A percentile compares a stretch with the other conserved stretches of the same genome.
Evolutionary conservation across 2,888 invertebrate genomes (phyloP).

Genomic region (Caenorhabditis auriculariae): DNA sequence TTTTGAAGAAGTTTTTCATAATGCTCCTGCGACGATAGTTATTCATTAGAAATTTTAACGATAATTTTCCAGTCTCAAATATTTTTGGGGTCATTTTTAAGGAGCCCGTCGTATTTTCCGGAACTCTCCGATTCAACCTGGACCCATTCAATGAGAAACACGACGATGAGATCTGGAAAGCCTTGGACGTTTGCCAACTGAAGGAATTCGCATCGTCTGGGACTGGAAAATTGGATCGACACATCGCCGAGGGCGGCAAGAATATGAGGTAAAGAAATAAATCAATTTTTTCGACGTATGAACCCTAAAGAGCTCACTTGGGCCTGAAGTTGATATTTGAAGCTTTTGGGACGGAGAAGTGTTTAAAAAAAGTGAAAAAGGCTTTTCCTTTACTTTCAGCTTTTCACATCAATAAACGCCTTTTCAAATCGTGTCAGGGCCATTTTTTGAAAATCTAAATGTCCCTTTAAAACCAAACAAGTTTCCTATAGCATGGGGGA

Average conservation of each 20-base stretch:
- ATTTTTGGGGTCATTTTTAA: too few species aligned
- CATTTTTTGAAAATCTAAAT: conserved; percentile 2
- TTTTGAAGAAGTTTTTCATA: too few species aligned
- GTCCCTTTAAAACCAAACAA: conserved; percentile 1
- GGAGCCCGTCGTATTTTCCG: conserved; percentile 67
- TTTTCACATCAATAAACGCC: neutral
- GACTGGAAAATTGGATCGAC: conserved; percentile 76
- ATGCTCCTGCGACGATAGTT: too few species aligned
- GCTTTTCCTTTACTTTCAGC: neutral
- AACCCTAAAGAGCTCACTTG: too few species aligned
- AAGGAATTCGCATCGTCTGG: conserved; percentile 78
- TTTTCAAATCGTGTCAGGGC: conserved; percentile 5
- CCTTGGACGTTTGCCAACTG: conserved; percentile 85
- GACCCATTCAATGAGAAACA: conserved; percentile 81
- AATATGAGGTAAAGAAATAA: conserved; percentile 70
- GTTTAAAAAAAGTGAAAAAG: too few species aligned
- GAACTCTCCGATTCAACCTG: conserved; percentile 84
- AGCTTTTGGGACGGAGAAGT: neutral
- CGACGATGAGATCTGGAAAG: conserved; percentile 84
- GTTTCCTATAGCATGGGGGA: conserved; percentile 66
- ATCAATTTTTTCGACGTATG: neutral
- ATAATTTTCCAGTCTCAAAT: neutral
- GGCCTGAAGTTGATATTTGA: neutral
- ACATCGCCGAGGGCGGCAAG: conserved; percentile 86
- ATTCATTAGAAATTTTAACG: too few species aligned